Base-by-base conservation (phyloP, 2,888 invertebrate genomes). In the Cryptophagus acutangulus region DNA sequence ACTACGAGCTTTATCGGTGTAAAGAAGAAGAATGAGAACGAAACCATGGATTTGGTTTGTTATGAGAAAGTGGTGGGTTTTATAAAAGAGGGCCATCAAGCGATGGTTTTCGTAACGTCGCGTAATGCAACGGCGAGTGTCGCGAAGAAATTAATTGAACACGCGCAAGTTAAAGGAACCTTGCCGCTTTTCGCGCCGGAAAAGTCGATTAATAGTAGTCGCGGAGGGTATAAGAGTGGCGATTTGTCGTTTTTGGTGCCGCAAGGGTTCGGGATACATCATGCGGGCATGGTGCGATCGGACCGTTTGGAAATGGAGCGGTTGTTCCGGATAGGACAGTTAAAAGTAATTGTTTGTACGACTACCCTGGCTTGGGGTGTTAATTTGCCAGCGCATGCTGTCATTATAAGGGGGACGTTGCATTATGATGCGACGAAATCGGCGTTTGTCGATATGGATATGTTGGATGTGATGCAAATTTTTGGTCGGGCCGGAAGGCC, bases 341-440 rank as follows among this genome's bases (percentile, higher is more conserved):
- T 94, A 43, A 88, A 84, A 63, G 92, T 88, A 0, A 72, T 99
- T 1, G 88, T 94, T 5, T 97, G 97, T 65, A 99, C 99, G 0
- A 90, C 99, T 0, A 99, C 99, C 0, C 74, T 99, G 17, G 99
- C 99, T 16, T 99, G 99, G 99, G 99, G 99, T 54, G 97, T 99
- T 3, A 99, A 99, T 73, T 75, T 99, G 49, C 99, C 99, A 0
- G 99, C 99, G 0, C 96, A 97, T 67, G 96, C 93, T 17, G 97
- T 99, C 48, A 82, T 99, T 34, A 95, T 95, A 49, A 83, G 88
- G 87, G 93, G 95, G 17, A 99, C 99, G 5, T 93, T 95, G 67
- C 87, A 99, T 49, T 99, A 99, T 69, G 95, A 99, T 71, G 86
- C 96, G 15, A 91, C 92, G 52, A 88, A 87, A 61, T 95, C 97